Base-by-base conservation (phyloP, 2,888 invertebrate genomes). In the Cremastinae sp. region DNA sequence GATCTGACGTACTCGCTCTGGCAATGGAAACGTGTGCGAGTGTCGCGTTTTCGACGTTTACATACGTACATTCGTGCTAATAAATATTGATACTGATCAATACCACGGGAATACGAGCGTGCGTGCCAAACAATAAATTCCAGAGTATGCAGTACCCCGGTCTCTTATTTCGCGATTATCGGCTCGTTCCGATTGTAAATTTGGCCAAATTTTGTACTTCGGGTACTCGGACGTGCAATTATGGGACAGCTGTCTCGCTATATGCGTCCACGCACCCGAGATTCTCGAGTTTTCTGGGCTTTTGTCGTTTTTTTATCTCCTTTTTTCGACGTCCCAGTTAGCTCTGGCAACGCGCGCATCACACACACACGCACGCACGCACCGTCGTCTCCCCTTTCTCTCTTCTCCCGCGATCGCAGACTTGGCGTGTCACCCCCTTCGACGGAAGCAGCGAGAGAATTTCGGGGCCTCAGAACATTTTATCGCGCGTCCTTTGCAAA, bases 301-400 rank as follows among this genome's bases (percentile, higher is more conserved):
- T 72, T 64, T 72, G 43, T 45, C 16, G 22, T 45, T 47, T 51
- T 49, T 71, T 43, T 18, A 38, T 41, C 38, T 43, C 36, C 28
- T 65, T 54, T 59, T 43, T 45, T 34, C 66, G 45, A 68, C 75
- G 75, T 71, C 71, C 71, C 75, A 72, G 61, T 71, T 74, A 58
- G 70, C 43, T 45, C 54, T 18, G 54, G 36, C 22, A 58, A 68
- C 54, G 54, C 45, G 51, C 59, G 51, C 69, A 38, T 28, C 69
- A 43, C 59, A 51, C 51, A 47, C 18, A 69, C 16, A 22, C 59
- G 20, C 38, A 56, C 28, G 20, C 10, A 10, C 36, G 18, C 12
- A 20, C 4, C 14, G 20, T 14, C 16, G 34, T 43, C 43, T 28
- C 41, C 43, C 53, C 59, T 70, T 53, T 59, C 53, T 70, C 58